Evolutionary conservation across 2,888 invertebrate genomes (phyloP), one percentile per base, ranked within the genome.

Genomic region (Trisateles emortualis): DNA sequence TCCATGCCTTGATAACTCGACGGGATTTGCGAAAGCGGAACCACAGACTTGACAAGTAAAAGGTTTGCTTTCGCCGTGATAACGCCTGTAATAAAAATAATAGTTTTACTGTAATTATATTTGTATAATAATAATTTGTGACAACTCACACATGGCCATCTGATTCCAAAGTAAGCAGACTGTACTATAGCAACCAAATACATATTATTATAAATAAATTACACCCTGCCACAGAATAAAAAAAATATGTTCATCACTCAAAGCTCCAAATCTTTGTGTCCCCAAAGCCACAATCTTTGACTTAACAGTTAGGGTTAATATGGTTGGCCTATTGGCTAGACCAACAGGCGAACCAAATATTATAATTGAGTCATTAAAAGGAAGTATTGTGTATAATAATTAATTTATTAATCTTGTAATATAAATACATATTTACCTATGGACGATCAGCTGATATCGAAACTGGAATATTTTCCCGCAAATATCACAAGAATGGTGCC

Each of bases 381-480:
- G n/a, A n/a, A n/a, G n/a, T n/a, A n/a, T n/a, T n/a, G n/a, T n/a
- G n/a, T n/a, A n/a, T n/a, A n/a, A n/a, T n/a, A n/a, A n/a, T n/a
- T n/a, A n/a, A n/a, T n/a, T n/a, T n/a, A n/a, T 44, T 40, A 29
- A 35, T 10, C 9, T 26, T 26, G n/a, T n/a, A 41, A 19, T 10
- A 3, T n/a, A 50, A 10, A 17, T 24, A 11, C 5, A 36, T 29
- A 39, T 19, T 42, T 88, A 92, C 93, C 94, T 94, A 88, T 97
- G 97, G 35, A 97, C 97, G 74, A 97, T 97, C 54, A 97, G 94
- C 82, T 97, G 97, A 87, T 97, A 97, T 52, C 97, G 95, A 85
- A 96, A 97, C 76, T 96, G 96, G 87, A 97, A 97, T 89, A 96
- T 96, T 89, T 97, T 97, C 45, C 96, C 96, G 76, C 97, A 97